Percentiles rank a stretch among this genome's conserved stretches.
These are phyloP conservation scores for Caenorhabditis imperialis DNA, from an alignment of 2,888 invertebrate species.

Conservation along the genomic window DNA sequence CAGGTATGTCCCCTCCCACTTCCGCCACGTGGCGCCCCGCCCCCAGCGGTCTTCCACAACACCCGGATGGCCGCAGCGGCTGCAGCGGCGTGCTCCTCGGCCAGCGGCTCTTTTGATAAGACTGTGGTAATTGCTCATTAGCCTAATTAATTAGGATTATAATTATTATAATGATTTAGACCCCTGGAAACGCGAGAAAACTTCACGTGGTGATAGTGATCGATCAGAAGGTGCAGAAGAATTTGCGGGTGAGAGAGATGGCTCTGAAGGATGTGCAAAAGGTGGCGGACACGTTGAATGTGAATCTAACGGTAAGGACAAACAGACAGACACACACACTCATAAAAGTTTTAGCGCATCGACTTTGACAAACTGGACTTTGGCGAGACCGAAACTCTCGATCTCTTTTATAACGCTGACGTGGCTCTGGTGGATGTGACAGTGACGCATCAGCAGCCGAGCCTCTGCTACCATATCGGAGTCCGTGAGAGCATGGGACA, in stretches of 20 bases:
- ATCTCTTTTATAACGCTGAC: constrained; percentile 97
- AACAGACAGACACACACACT: too few species aligned
- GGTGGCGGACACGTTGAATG: constrained; percentile 73
- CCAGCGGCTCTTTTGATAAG: constrained; percentile 41
- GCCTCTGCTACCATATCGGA: constrained; percentile 95
- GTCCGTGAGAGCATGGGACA: constrained; percentile 88
- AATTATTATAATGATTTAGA: background rate
- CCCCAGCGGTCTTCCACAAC: constrained; percentile 43
- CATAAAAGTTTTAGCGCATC: constrained; percentile 59
- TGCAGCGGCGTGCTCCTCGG: constrained; percentile 5
- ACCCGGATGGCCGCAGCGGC: constrained; percentile 27
- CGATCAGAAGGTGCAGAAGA: constrained; percentile 75
- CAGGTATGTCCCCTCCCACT: constrained; percentile 53
- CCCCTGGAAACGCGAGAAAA: constrained; percentile 52
- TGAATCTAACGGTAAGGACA: constrained; percentile 71
- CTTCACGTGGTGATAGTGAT: constrained; percentile 76
- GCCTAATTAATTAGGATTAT: background rate
- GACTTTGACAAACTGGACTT: constrained; percentile 96
- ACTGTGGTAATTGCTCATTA: constrained; percentile 1
- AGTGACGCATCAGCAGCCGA: constrained; percentile 89
- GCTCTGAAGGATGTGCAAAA: constrained; percentile 75
- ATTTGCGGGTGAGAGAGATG: constrained; percentile 68
- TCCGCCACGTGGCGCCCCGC: constrained; percentile 53
- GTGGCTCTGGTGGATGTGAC: constrained; percentile 96
- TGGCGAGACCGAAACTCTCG: constrained; percentile 93